These are phyloP conservation scores for Grantiella picta DNA, from an alignment of 2,113 vertebrate genomes.

Conservation along the genomic window DNA sequence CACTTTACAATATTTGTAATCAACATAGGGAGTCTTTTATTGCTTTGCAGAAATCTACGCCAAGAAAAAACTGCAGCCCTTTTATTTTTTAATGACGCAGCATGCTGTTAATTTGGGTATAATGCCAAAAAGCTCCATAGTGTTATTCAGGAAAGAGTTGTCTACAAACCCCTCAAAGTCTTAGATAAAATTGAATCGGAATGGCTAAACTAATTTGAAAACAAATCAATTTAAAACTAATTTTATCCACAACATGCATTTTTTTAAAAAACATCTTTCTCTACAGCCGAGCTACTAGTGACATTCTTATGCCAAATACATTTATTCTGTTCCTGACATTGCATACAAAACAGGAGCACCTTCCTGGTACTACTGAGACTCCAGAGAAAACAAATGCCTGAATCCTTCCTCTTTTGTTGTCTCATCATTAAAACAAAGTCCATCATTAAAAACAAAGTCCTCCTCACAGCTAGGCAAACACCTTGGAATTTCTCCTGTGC, in stretches of 20 bases:
- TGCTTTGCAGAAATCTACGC: neutral
- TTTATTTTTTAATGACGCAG: conserved; percentile 18
- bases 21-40: conserved; percentile 31
- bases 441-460: neutral
- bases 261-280: neutral
- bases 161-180: conserved; percentile 2
- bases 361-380: neutral
- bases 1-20: conserved; percentile 25
- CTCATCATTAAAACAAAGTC: too few species aligned
- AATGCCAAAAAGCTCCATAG: neutral
- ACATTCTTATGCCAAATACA: neutral
- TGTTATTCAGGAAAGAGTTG: neutral
- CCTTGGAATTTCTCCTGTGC: neutral
- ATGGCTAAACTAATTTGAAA: conserved; percentile 24
- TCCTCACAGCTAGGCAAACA: neutral
- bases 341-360: neutral
- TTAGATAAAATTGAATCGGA: conserved; percentile 30
- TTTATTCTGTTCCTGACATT: neutral
- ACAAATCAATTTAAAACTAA: conserved; percentile 12
- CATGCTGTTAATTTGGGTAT: conserved; percentile 17
- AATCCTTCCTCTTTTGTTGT: neutral
- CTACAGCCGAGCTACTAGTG: neutral
- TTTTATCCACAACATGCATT: neutral
- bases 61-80: conserved; percentile 44
- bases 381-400: neutral